Percentiles rank a stretch among this genome's conserved stretches.
Evolutionary conservation across 2,888 invertebrate species (phyloP).

Genomic region (Hyposoter dolosus): DNA sequence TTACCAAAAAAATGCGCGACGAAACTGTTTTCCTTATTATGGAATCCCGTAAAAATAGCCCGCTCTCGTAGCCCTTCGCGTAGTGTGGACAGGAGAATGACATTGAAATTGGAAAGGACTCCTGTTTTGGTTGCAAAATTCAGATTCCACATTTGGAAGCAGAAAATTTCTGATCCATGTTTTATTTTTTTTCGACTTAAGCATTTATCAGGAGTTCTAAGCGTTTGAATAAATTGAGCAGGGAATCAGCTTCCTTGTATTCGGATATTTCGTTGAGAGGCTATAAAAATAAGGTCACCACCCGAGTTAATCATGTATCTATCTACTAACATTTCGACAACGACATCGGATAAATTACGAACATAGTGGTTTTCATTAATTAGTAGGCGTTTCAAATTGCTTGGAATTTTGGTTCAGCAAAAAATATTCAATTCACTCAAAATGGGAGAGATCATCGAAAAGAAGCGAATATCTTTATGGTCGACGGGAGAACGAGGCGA

Average conservation of each 20-base stretch:
- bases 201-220: background rate
- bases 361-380: constrained; percentile 5
- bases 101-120: background rate
- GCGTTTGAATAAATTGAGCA: background rate
- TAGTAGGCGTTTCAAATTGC: background rate
- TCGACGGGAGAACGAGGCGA: background rate
- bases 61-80: background rate
- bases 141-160: background rate
- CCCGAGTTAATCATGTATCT: background rate
- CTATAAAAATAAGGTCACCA: constrained; percentile 1
- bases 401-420: background rate
- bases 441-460: background rate
- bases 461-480: background rate
- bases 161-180: background rate
- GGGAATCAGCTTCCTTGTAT: constrained; percentile 1
- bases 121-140: background rate
- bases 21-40: background rate
- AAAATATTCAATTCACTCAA: background rate
- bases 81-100: background rate
- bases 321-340: background rate
- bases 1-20: too few species aligned
- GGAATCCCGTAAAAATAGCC: background rate
- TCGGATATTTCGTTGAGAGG: background rate
- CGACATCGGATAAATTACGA: background rate
- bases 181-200: background rate